Conservation (phyloP, 2,797 vertebrate genomes). For the Rachycentron canadum region DNA sequence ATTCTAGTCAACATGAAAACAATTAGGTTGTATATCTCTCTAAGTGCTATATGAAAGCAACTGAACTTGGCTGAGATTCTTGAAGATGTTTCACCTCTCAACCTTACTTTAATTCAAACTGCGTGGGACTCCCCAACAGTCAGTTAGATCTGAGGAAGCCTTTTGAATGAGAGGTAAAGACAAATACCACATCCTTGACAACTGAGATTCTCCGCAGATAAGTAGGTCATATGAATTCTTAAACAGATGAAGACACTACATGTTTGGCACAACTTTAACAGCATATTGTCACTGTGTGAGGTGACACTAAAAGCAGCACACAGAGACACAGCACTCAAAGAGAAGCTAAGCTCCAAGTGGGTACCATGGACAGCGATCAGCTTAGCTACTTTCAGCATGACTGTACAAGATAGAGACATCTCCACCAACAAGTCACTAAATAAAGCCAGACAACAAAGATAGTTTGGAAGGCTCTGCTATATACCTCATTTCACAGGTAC, state of each 20-base stretch:
- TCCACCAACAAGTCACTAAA: conserved; percentile 43
- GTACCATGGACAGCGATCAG: conserved; percentile 56
- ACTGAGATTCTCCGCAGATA: neutral
- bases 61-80: neutral
- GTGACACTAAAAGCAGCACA: conserved; percentile 23
- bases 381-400: conserved; percentile 63
- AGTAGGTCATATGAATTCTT: neutral
- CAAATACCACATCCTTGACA: neutral
- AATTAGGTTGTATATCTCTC: neutral
- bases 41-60: neutral
- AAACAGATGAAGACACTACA: neutral
- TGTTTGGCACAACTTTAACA: neutral
- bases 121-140: neutral
- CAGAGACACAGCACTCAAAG: conserved; percentile 22
- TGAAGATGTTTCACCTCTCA: neutral
- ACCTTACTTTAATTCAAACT: neutral
- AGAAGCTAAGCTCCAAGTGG: conserved; percentile 39
- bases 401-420: conserved; percentile 63
- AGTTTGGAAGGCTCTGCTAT: conserved; percentile 47
- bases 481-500: conserved; percentile 66
- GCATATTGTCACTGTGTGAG: neutral
- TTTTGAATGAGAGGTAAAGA: neutral
- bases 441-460: conserved; percentile 57
- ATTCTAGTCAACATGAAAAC: conserved; percentile 3
- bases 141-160: neutral